Evolutionary conservation across 92 coral and sea anemone species (phyloP).

Genomic region (Parazoanthus darwini): DNA sequence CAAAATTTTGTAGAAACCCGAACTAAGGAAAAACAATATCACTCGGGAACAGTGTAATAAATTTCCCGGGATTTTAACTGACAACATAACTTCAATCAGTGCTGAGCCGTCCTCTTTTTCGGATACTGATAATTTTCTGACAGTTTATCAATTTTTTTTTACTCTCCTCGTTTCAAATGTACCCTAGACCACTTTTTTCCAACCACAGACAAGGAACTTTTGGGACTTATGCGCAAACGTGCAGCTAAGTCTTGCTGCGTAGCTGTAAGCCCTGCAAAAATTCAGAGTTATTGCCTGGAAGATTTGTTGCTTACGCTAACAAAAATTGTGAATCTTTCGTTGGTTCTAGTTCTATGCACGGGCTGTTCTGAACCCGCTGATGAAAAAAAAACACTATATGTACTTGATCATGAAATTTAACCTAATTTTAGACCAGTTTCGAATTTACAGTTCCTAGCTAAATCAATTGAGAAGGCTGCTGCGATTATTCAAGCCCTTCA

Average conservation of each 20-base stretch:
- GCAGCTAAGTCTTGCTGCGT: no score
- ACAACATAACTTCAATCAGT: constrained; percentile 7
- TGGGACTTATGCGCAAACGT: no score
- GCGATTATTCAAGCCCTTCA: no score
- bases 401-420: constrained; percentile 6
- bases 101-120: not conserved
- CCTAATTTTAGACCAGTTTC: constrained; percentile 24
- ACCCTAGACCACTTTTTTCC: constrained; percentile 18
- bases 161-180: not conserved
- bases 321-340: constrained; percentile 32
- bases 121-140: not conserved
- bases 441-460: not conserved
- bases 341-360: not conserved
- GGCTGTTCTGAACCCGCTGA: not conserved
- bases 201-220: no score
- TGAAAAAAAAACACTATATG: not conserved
- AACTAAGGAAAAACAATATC: not conserved
- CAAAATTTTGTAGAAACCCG: no score
- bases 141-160: not conserved
- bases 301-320: not conserved
- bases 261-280: not conserved
- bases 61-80: constrained; percentile 25
- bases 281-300: constrained; percentile 5
- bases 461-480: no score
- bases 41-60: constrained; percentile 21